phyloP scores from a whole-genome alignment of 1,140 invertebrate species.

The Homarus americanus region DNA sequence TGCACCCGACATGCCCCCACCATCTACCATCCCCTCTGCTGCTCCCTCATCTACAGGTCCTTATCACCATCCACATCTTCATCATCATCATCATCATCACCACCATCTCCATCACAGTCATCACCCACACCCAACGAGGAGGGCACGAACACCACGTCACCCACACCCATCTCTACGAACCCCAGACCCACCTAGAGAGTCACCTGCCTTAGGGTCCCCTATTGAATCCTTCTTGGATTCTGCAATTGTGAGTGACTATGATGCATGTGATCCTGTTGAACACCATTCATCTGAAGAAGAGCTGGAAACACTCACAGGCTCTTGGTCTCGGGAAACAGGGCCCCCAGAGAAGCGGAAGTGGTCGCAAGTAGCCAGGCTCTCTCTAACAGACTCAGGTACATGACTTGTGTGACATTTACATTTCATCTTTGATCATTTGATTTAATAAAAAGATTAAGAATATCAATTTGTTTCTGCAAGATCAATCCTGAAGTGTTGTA shows the following conservation, averaged over 20 bases:
- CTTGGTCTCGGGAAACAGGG: slow-evolving; percentile 71
- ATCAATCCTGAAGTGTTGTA: too few species aligned
- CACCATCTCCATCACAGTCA: slow-evolving; percentile 58
- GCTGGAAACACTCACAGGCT: slow-evolving; percentile 73
- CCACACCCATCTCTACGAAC: slow-evolving; percentile 64
- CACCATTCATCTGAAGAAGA: slow-evolving; percentile 75
- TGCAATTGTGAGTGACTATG: slow-evolving; percentile 71
- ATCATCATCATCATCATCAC: slow-evolving; percentile 34
- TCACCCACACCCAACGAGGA: slow-evolving; percentile 45
- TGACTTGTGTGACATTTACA: not conserved
- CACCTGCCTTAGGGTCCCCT: slow-evolving; percentile 59
- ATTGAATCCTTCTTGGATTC: slow-evolving; percentile 65
- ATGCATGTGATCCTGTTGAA: slow-evolving; percentile 73
- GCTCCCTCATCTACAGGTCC: slow-evolving; percentile 23
- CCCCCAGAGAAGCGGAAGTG: slow-evolving; percentile 74
- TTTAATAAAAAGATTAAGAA: too few species aligned
- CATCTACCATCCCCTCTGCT: slow-evolving; percentile 48
- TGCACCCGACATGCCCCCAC: slow-evolving; percentile 65
- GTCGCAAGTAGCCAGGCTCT: slow-evolving; percentile 74
- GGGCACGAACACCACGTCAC: slow-evolving; percentile 61
- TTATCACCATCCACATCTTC: slow-evolving; percentile 42
- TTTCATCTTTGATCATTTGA: too few species aligned
- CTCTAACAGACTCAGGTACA: slow-evolving; percentile 74
- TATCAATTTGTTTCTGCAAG: too few species aligned
- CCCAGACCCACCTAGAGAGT: slow-evolving; percentile 55